Evolutionary conservation across 2,888 invertebrate genomes (phyloP).

Genomic region (Busseola fusca): DNA sequence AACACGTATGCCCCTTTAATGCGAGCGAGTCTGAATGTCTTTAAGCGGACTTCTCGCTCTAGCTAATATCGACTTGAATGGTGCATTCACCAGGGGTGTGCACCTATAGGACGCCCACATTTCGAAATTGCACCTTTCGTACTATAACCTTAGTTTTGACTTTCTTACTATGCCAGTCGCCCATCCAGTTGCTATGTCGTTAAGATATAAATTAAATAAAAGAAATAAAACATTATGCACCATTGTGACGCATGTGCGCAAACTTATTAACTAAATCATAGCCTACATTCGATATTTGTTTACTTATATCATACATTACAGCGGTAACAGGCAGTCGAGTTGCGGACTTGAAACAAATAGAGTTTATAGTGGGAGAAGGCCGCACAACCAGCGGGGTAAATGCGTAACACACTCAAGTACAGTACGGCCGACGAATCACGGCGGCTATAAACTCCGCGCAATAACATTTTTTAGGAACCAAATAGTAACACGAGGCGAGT

Average conservation of each 20-base stretch:
- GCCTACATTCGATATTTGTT: slow-evolving; percentile 75
- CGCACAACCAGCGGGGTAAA: no score
- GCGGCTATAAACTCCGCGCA: no score
- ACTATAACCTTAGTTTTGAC: not conserved
- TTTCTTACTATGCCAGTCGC: not conserved
- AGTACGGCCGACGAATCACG: no score
- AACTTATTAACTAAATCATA: slow-evolving; percentile 76
- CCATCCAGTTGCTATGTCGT: slow-evolving; percentile 24
- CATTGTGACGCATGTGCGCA: slow-evolving; percentile 62
- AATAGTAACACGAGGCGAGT: no score
- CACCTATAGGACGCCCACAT: not conserved
- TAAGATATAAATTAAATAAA: slow-evolving; percentile 56
- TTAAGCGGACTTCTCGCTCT: not conserved
- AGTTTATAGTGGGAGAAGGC: slow-evolving; percentile 19
- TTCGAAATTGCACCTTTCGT: not conserved
- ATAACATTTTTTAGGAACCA: no score
- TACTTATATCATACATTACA: slow-evolving; percentile 47
- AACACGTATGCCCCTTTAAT: not conserved
- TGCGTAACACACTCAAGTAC: no score
- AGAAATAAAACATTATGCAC: slow-evolving; percentile 79
- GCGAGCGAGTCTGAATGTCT: not conserved
- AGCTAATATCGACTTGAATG: not conserved
- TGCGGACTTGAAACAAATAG: slow-evolving; percentile 34
- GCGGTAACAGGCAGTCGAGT: slow-evolving; percentile 61
- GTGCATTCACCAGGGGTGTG: not conserved